Percentiles rank a stretch among this genome's conserved stretches.
Evolutionary conservation across 2,888 invertebrate species (phyloP).

Genomic region (Trichacis sp.): DNA sequence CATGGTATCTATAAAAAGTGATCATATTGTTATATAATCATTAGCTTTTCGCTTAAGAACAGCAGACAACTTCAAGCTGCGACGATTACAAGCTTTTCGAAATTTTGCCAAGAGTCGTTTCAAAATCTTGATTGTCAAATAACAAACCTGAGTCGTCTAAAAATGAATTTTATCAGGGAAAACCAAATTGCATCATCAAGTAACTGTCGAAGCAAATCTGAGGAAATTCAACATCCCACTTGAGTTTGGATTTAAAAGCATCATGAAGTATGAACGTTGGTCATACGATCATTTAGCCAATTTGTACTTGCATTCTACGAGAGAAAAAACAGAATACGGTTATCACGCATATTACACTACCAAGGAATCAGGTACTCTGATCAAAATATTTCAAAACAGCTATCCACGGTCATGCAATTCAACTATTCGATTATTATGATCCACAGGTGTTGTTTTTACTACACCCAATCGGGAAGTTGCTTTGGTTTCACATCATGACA

Average conservation of each 20-base stretch:
- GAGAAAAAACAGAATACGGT: conserved; percentile 80
- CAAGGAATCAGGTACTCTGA: conserved; percentile 72
- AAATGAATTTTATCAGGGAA: conserved; percentile 71
- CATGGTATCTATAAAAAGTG: conserved; percentile 1
- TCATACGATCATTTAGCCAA: conserved; percentile 78
- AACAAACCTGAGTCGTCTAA: conserved; percentile 12
- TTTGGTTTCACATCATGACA: conserved; percentile 71
- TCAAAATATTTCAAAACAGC: too few relatives aligned
- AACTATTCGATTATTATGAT: too few relatives aligned
- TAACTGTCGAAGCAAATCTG: conserved; percentile 78
- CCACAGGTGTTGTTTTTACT: conserved; percentile 72
- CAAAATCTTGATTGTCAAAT: not conserved
- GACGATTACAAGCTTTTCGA: not conserved
- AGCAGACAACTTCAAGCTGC: too few relatives aligned
- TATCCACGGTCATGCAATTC: too few relatives aligned
- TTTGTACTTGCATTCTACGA: conserved; percentile 76
- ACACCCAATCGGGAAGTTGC: conserved; percentile 79
- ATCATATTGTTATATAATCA: too few relatives aligned
- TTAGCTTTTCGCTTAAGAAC: too few relatives aligned
- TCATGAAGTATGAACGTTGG: conserved; percentile 73
- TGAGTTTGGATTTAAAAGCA: conserved; percentile 80
- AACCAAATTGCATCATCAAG: conserved; percentile 73
- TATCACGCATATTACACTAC: conserved; percentile 77
- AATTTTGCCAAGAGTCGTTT: not conserved
- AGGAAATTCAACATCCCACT: conserved; percentile 81